These are phyloP conservation scores for Drosophila longiperda DNA, from an alignment of 2,888 invertebrate species.

Conservation along the genomic window DNA sequence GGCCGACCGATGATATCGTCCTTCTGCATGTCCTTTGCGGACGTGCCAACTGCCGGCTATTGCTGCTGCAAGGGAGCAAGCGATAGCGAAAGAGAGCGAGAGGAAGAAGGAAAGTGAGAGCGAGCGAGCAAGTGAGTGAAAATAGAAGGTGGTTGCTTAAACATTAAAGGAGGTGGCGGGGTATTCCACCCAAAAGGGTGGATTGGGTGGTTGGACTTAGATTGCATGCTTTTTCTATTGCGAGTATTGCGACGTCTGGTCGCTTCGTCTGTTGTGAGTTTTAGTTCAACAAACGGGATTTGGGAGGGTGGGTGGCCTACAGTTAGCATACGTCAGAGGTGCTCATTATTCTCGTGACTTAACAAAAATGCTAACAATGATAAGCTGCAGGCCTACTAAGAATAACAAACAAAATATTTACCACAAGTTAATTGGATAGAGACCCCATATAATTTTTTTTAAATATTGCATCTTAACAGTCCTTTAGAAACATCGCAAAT, in stretches of 20 bases:
- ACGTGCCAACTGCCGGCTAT: constrained; percentile 26
- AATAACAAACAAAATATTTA: neutral
- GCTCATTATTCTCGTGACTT: constrained; percentile 16
- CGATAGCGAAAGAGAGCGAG: neutral
- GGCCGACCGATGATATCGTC: constrained; percentile 32
- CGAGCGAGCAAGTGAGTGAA: constrained; percentile 10
- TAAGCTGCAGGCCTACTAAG: neutral
- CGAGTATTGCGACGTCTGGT: constrained; percentile 38
- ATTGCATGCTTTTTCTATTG: constrained; percentile 31
- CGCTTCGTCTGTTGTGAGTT: constrained; percentile 60
- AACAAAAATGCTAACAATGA: neutral
- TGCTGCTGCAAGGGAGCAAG: constrained; percentile 4
- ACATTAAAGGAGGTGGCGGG: constrained; percentile 40
- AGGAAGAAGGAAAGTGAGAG: neutral
- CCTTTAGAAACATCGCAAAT: neutral
- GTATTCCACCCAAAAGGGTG: constrained; percentile 43
- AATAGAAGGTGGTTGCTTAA: constrained; percentile 60
- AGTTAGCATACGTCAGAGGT: constrained; percentile 37
- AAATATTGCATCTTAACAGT: neutral
- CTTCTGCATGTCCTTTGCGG: constrained; percentile 34
- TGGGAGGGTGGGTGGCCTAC: constrained; percentile 39
- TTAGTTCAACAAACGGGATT: constrained; percentile 40
- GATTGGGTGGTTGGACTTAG: constrained; percentile 51
- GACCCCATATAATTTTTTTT: no score
- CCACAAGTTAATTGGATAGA: neutral